Conservation (phyloP, 2,113 vertebrate genomes). For the Trachemys scripta region DNA sequence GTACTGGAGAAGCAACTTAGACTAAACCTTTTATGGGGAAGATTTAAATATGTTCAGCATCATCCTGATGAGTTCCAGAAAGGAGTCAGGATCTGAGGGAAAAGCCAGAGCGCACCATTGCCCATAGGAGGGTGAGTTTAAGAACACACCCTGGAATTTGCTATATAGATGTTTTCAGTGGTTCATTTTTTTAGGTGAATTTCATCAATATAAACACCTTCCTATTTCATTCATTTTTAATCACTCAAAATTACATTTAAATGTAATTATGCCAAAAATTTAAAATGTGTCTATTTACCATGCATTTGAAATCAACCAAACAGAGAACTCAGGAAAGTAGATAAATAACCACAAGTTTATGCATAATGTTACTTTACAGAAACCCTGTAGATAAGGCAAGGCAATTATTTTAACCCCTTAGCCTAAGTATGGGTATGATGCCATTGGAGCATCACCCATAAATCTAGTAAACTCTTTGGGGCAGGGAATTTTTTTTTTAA, state of each 20-base stretch:
- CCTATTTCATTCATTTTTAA: conserved; percentile 55
- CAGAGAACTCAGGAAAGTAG: conserved; percentile 45
- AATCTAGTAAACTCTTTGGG: neutral
- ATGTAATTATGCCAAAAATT: conserved; percentile 54
- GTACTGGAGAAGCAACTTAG: conserved; percentile 84
- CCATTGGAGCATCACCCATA: neutral
- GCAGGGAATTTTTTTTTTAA: neutral
- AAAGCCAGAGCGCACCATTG: conserved; percentile 51
- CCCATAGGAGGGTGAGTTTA: conserved; percentile 36
- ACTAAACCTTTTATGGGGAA: conserved; percentile 82
- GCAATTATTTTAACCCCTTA: conserved; percentile 18
- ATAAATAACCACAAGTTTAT: conserved; percentile 47
- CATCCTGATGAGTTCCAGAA: conserved; percentile 78
- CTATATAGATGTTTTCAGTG: neutral
- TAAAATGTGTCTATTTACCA: conserved; percentile 59
- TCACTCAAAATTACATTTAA: conserved; percentile 72
- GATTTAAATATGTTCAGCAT: conserved; percentile 81
- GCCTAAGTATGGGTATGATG: neutral
- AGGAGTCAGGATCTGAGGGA: conserved; percentile 58
- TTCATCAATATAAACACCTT: conserved; percentile 54
- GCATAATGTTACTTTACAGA: conserved; percentile 24
- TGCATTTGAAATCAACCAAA: conserved; percentile 67
- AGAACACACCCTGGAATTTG: conserved; percentile 11
- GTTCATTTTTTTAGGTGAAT: conserved; percentile 60
- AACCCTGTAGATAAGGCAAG: neutral